Evolutionary conservation across 2,113 vertebrate genomes (phyloP), one percentile per base, ranked within the genome.

Genomic region (Ondatra zibethicus): DNA sequence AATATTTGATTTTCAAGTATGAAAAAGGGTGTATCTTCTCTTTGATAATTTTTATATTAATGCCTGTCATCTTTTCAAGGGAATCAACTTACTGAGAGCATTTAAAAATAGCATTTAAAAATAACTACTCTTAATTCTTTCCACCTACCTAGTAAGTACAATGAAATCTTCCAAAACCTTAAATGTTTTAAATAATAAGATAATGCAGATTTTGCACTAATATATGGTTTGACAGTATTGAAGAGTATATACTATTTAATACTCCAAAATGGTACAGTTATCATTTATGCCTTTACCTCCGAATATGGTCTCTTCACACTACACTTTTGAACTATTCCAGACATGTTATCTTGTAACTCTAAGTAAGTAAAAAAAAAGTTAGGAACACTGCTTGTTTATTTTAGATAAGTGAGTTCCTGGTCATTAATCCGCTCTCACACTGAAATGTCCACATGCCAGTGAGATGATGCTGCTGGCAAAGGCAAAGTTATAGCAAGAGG

Each of bases 361-460:
- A 76, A 96, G 95, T 97, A 76, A 97, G 92, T 96, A 80, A 96
- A 97, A 95, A 96, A 68, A 12, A 6, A 91, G 78, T 72, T 17
- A 39, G 66, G 92, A 94, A 4, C 75, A 45, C 16, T 25, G 88
- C 52, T 96, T 97, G 95, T 97, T 97, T 97, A 86, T 73, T 93
- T 98, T 97, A 97, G 97, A 98, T 91, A 98, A 98, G 94, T 88
- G 82, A 96, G 80, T 96, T 97, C 89, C 94, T 78, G 52, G 78
- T 96, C 95, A 96, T 97, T 93, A 58, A 95, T 97, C 88, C 96
- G 52, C 42, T 73, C 96, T 96, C 63, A 55, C 80, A 36, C 81
- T 96, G 92, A 82, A 98, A 91, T 89, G 78, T 65, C 86, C 88
- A 95, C 90, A 96, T 17, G 47, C 47, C 50, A 80, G 31, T 84